Conservation (phyloP, 2,888 invertebrate species). For the Acronicta leporina region DNA sequence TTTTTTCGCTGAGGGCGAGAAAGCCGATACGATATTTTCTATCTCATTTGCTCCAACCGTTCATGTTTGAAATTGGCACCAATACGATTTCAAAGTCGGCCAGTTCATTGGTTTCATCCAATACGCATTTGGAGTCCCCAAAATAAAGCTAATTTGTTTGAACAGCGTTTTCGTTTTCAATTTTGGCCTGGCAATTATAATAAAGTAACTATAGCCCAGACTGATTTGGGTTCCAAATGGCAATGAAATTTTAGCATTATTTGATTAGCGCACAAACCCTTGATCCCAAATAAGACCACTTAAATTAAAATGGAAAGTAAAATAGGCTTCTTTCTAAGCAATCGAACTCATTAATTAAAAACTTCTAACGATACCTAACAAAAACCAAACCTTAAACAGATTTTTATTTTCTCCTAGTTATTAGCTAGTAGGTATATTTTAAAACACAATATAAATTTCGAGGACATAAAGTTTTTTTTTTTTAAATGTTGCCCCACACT, state of each 20-base stretch:
- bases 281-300: not conserved
- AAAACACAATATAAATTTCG: too few species aligned
- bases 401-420: too few species aligned
- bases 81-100: slow-evolving; percentile 54
- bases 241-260: slow-evolving; percentile 24
- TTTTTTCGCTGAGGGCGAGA: slow-evolving; percentile 44
- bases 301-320: not conserved
- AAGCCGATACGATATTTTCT: slow-evolving; percentile 61
- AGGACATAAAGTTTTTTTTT: too few species aligned
- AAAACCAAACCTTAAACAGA: too few species aligned
- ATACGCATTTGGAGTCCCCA: slow-evolving; percentile 48
- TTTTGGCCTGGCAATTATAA: slow-evolving; percentile 25
- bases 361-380: too few species aligned
- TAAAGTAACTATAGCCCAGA: slow-evolving; percentile 18
- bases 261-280: slow-evolving; percentile 11
- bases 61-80: slow-evolving; percentile 62
- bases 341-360: not conserved
- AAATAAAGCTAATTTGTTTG: slow-evolving; percentile 53
- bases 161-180: slow-evolving; percentile 32
- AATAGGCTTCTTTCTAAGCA: too few species aligned
- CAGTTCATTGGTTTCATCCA: slow-evolving; percentile 54
- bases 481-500: too few species aligned
- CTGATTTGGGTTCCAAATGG: slow-evolving; percentile 24
- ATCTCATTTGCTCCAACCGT: slow-evolving; percentile 57
- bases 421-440: too few species aligned